These are phyloP conservation scores for Calyptomena viridis DNA, from an alignment of 2,113 vertebrate species.

Conservation along the genomic window DNA sequence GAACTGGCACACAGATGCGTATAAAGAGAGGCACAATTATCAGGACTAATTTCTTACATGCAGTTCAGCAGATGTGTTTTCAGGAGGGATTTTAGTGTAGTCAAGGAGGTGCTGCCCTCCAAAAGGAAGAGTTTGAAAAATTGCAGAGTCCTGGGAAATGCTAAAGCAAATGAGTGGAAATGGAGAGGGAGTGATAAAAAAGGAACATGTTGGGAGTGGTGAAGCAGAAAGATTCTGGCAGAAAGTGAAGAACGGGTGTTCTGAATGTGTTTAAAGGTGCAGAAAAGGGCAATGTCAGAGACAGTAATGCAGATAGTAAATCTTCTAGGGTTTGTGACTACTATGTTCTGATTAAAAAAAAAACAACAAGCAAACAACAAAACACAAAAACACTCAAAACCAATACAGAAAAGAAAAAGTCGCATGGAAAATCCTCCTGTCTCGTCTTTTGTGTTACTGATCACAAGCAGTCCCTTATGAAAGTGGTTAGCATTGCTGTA, in stretches of 20 bases:
- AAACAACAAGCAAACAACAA: not conserved
- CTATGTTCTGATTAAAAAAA: not conserved
- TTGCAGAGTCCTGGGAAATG: not conserved
- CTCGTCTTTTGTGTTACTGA: not conserved
- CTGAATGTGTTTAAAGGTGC: not conserved
- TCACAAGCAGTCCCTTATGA: not conserved
- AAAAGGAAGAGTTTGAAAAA: constrained; percentile 8
- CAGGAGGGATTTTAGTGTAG: constrained; percentile 8
- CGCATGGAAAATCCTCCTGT: not conserved
- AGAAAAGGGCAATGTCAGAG: not conserved
- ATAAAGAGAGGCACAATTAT: not conserved
- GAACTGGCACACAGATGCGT: not conserved
- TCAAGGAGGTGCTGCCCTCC: constrained; percentile 42
- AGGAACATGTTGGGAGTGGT: not conserved
- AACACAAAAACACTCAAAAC: not conserved
- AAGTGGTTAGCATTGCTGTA: not conserved
- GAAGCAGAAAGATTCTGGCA: constrained; percentile 1
- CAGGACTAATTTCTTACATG: constrained; percentile 13
- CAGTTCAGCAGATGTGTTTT: constrained; percentile 30
- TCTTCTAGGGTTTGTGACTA: not conserved
- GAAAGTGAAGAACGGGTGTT: not conserved
- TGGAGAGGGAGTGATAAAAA: not conserved
- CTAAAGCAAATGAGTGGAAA: not conserved
- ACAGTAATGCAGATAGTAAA: not conserved
- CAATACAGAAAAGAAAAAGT: not conserved